Percentiles rank a stretch among this genome's conserved stretches.
Evolutionary conservation across 2,113 vertebrate genomes (phyloP).

Genomic region (Rhinolophus sinicus): DNA sequence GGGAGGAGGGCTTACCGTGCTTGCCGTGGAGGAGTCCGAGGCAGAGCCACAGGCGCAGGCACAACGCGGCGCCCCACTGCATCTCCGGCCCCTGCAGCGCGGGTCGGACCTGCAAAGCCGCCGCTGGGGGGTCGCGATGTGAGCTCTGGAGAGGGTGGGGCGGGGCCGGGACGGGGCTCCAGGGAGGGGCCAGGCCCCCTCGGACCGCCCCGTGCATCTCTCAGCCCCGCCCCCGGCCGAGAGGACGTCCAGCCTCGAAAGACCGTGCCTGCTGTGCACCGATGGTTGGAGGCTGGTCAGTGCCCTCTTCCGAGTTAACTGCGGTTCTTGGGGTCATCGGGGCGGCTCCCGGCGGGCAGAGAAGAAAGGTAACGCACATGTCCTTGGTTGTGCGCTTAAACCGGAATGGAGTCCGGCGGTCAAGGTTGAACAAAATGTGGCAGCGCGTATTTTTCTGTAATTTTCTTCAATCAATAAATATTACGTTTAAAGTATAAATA

Average conservation of each 20-base stretch:
- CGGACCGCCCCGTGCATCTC: neutral
- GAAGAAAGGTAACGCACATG: fast-evolving
- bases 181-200: neutral
- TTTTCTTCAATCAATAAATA: neutral
- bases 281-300: neutral
- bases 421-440: neutral
- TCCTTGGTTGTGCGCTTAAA: fast-evolving
- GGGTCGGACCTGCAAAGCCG: neutral
- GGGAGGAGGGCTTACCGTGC: neutral
- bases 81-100: slow-evolving; percentile 73
- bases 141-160: neutral
- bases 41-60: slow-evolving; percentile 70
- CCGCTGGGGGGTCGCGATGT: neutral
- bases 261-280: fast-evolving
- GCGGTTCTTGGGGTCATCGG: no score
- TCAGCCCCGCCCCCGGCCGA: fast-evolving
- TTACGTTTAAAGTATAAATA: neutral
- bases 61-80: slow-evolving; percentile 44
- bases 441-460: neutral
- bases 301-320: fast-evolving
- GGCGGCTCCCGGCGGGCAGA: fast-evolving
- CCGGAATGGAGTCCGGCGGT: fast-evolving
- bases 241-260: fast-evolving
- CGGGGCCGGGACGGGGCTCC: neutral
- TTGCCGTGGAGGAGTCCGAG: slow-evolving; percentile 54